phyloP scores from a whole-genome alignment of 2,888 invertebrate species.

The Apamea crenata region DNA sequence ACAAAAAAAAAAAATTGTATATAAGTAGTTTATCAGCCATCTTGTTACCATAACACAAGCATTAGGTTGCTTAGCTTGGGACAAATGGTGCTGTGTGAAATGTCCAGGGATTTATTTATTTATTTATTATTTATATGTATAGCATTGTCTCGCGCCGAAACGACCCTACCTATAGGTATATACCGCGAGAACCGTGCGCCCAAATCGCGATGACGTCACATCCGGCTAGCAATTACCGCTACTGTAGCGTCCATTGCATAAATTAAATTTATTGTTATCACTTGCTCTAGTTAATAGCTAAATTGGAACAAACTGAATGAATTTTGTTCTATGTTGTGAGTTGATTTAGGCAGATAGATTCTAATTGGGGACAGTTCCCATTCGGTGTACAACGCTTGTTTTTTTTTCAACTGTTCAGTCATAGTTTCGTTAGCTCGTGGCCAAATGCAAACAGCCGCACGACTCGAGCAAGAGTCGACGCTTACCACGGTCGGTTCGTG shows the following conservation, averaged over 20 bases:
- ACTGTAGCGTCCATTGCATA: slow-evolving; percentile 16
- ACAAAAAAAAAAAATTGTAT: too few species aligned
- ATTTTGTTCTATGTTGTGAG: not conserved
- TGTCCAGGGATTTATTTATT: too few species aligned
- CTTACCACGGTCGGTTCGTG: not conserved
- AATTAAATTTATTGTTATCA: slow-evolving; percentile 54
- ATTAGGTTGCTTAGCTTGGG: too few species aligned
- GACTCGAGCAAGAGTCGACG: not conserved
- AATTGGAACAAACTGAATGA: slow-evolving; percentile 36
- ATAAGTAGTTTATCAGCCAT: too few species aligned
- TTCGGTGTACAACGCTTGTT: not conserved
- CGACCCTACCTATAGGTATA: not conserved
- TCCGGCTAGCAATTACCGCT: slow-evolving; percentile 19
- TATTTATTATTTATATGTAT: too few species aligned
- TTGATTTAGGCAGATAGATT: not conserved
- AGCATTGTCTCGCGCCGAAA: not conserved
- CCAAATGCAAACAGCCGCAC: too few species aligned
- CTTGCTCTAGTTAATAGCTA: slow-evolving; percentile 20
- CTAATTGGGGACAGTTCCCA: not conserved
- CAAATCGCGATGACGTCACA: slow-evolving; percentile 35
- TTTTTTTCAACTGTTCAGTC: not conserved
- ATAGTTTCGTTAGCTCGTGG: too few species aligned
- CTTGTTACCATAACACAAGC: too few species aligned
- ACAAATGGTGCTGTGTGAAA: too few species aligned
- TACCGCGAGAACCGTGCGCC: not conserved